Conservation (phyloP, 1,140 invertebrate species). For the Sitodiplosis mosellana region DNA sequence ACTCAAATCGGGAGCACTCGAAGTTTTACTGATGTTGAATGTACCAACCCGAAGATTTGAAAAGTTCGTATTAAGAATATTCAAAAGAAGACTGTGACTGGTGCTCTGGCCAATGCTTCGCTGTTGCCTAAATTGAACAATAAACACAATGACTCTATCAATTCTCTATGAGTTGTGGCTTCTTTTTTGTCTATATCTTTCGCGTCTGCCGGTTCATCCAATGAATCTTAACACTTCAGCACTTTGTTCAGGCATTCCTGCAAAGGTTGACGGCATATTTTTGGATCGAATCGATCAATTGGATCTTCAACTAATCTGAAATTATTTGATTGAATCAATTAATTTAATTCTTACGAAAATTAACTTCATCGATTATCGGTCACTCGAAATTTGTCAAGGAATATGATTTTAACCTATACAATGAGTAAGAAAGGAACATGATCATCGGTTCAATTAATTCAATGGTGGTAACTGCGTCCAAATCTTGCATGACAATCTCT, state of each 20-base stretch:
- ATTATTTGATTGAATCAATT: conserved; percentile 5
- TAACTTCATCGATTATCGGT: no score
- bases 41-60: conserved; percentile 13
- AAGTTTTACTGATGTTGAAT: conserved; percentile 14
- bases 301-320: conserved; percentile 26
- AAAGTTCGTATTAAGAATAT: no score
- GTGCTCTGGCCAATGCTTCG: conserved; percentile 25
- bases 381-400: no score
- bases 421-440: conserved; percentile 44
- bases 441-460: conserved; percentile 43
- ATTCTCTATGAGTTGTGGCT: conserved; percentile 8
- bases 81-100: no score
- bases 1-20: conserved; percentile 5
- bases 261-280: conserved; percentile 37
- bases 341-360: conserved; percentile 4
- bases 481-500: conserved; percentile 52
- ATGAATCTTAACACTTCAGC: conserved; percentile 33
- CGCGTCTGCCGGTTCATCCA: conserved; percentile 10
- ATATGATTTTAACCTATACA: no score
- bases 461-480: conserved; percentile 28
- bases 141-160: conserved; percentile 33
- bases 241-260: conserved; percentile 36
- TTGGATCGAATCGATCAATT: conserved; percentile 32
- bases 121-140: conserved; percentile 31
- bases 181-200: neutral